Base-by-base conservation (phyloP, 2,888 invertebrate species). In the Campoplex capitator region DNA sequence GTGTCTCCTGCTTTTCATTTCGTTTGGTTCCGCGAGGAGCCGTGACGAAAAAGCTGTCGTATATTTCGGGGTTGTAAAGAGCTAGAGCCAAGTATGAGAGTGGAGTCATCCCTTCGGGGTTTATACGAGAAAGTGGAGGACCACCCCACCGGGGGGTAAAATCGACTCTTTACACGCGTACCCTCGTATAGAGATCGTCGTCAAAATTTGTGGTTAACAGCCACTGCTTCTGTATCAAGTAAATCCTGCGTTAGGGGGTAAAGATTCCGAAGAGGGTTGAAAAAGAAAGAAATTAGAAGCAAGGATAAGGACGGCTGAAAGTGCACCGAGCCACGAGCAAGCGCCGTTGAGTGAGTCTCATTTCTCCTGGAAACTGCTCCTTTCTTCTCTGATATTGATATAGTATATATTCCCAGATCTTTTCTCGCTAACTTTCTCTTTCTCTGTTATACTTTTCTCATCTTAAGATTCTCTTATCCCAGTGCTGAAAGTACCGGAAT, bases 401-500 rank as follows among this genome's bases (percentile, higher is more conserved):
- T 28, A 76, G 6, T 38, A 38, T 38, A 38, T 32, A 76, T 51
- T 4, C 58, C n/a, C 62, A 8, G 13, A n/a, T 23, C 45, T 56
- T 45, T n/a, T 62, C 48, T 23, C 51, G n/a, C 71, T 76, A 35
- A 56, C 54, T 28, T 58, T n/a, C 54, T 65, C 54, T 8, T 62
- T 45, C 65, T 28, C 23, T 35, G 18, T 62, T 16, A 62, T 71
- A 45, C 58, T 42, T 75, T 56, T 9, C 62, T 23, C 75, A 16
- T 65, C 51, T 79, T 88, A 79, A 89, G 89, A 87, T 77, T 75
- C 16, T 58, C 62, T 71, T 76, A 45, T 78, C 74, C 82, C 83
- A 83, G 87, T 87, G 91, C 87, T 85, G 83, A 89, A 89, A 92
- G 89, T 86, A 83, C 83, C 71, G 81, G 85, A 79, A 89, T 83